Evolutionary conservation across 2,113 vertebrate genomes (phyloP).

Genomic region (Calypte anna): DNA sequence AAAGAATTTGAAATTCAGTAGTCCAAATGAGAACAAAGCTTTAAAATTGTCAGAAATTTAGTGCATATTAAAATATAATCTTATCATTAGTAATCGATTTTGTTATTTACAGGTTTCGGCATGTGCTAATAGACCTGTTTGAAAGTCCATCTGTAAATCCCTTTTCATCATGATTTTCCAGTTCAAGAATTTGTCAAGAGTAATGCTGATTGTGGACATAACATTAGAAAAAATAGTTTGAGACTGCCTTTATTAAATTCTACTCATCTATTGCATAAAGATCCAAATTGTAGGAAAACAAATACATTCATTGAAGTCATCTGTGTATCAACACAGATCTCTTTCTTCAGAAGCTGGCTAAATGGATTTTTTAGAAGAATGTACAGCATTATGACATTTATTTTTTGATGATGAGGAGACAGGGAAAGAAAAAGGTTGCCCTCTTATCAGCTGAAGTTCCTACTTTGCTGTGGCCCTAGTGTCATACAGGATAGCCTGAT

Average conservation of each 20-base stretch:
- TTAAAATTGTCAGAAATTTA: not conserved
- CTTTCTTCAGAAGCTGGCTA: not conserved
- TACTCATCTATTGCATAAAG: fast-evolving
- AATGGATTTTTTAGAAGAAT: not conserved
- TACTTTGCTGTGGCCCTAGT: not conserved
- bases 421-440: not conserved
- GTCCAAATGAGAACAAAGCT: not conserved
- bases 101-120: not conserved
- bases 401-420: not conserved
- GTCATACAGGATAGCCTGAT: not conserved
- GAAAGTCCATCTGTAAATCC: not conserved
- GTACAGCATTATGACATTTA: not conserved
- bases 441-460: not conserved
- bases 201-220: not conserved
- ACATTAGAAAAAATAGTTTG: not conserved
- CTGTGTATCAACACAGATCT: not conserved
- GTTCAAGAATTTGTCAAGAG: not conserved
- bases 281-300: not conserved
- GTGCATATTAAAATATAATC: not conserved
- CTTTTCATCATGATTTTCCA: not conserved
- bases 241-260: not conserved
- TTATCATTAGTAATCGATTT: not conserved
- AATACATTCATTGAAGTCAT: fast-evolving
- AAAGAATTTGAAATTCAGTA: not conserved
- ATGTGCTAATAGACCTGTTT: not conserved